A percentile compares a stretch with the other conserved stretches of the same genome.
phyloP scores from a whole-genome alignment of 2,888 invertebrate genomes.

The Drosophila sordidula region DNA sequence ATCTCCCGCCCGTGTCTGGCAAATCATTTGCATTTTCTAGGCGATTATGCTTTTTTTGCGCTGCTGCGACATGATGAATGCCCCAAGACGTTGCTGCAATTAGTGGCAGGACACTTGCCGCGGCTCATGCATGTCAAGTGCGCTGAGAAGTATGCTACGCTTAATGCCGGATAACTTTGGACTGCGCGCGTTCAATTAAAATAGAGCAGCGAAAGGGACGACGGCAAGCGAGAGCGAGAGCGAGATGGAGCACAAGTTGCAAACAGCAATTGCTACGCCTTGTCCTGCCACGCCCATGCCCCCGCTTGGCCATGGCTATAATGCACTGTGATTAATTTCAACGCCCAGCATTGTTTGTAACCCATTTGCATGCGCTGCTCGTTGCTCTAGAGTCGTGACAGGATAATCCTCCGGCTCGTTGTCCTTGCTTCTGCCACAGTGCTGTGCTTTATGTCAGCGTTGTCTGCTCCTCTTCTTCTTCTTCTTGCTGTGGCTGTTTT shows the following conservation, averaged over 20 bases:
- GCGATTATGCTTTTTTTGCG: constrained; percentile 51
- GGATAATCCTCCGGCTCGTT: constrained; percentile 67
- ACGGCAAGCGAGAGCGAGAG: background rate
- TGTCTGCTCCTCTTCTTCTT: constrained; percentile 3
- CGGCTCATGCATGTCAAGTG: constrained; percentile 46
- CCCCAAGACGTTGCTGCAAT: constrained; percentile 60
- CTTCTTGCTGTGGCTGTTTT: background rate
- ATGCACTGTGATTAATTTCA: constrained; percentile 72
- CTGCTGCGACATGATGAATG: constrained; percentile 54
- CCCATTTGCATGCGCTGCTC: constrained; percentile 61
- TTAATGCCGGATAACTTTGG: constrained; percentile 24
- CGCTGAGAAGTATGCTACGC: constrained; percentile 42
- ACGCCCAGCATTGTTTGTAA: constrained; percentile 53
- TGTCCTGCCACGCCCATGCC: constrained; percentile 10
- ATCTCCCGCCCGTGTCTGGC: constrained; percentile 28
- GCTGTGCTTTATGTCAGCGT: constrained; percentile 2
- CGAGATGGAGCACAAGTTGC: constrained; percentile 2
- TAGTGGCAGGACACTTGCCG: constrained; percentile 51
- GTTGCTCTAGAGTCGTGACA: constrained; percentile 58
- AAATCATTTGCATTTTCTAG: constrained; percentile 69
- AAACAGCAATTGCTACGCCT: constrained; percentile 34
- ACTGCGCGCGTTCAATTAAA: constrained; percentile 40
- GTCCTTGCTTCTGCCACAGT: constrained; percentile 25
- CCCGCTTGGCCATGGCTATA: constrained; percentile 19
- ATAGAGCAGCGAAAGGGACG: background rate